Base-by-base conservation (phyloP, 2,113 vertebrate species). In the Tyrannus savana region DNA sequence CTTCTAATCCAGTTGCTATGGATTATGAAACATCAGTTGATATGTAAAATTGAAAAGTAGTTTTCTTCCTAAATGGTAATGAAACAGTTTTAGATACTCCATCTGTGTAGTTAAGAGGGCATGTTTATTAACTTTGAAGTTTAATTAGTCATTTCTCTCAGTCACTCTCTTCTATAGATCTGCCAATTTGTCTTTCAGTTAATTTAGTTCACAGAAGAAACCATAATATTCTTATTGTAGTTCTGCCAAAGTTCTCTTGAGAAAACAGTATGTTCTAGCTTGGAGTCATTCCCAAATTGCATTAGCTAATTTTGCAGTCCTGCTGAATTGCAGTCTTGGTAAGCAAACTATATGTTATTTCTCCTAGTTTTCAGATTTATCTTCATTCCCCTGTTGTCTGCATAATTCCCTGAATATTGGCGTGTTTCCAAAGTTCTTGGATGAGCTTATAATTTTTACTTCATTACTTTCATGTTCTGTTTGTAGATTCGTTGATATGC, bases 131-230 rank as follows among this genome's bases (percentile, higher is more conserved):
- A 74, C 71, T 95, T 67, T 72, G 71, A 92, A 92, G 69, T 89
- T 87, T 83, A 94, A 84, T 93, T 95, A 72, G 58, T 55, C 9
- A 67, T 74, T 79, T 73, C 35, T 46, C n/a, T 85, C 60, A 62
- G 56, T 88, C 56, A 42, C 31, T 67, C 59, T 94, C 56, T 82
- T 95, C 68, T 87, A 35, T 37, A 53, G 42, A 72, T 84, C 58
- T 86, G 92, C 79, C 83, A 95, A 52, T 96, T 95, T 91, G 72
- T 90, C 72, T 95, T 93, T 68, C 87, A 85, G 72, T 89, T 96
- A 90, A 87, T 94, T 88, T 49, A 71, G 31, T 75, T 90, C 73
- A 63, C 52, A 82, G 88, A 89, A 87, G 60, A 84, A 89, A 52
- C 17, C 39, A 39, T 76, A 78, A 75, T 73, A 84, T 87, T 90